A percentile compares a stretch with the other conserved stretches of the same genome.
These are phyloP conservation scores for Myxocyprinus asiaticus DNA, from an alignment of 2,113 vertebrate species.

Conservation along the genomic window DNA sequence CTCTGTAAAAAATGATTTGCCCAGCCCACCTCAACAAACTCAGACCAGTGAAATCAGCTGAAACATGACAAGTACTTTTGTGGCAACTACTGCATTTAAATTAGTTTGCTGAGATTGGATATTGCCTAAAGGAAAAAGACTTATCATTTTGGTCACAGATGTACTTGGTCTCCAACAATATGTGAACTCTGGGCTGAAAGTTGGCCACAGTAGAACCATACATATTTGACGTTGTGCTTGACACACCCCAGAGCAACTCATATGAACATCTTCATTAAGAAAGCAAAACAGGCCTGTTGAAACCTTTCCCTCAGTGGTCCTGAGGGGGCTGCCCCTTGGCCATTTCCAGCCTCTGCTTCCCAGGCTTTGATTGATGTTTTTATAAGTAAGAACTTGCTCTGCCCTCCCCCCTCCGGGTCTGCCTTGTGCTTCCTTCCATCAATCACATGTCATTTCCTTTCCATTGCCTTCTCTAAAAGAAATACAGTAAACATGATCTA, in stretches of 20 bases:
- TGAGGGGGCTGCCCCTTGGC: constrained; percentile 56
- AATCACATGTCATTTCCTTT: constrained; percentile 79
- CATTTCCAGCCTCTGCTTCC: constrained; percentile 48
- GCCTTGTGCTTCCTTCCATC: constrained; percentile 74
- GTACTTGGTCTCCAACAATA: background rate
- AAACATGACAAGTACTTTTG: no score
- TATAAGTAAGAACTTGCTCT: constrained; percentile 80
- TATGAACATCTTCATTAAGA: constrained; percentile 64
- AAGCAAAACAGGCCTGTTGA: background rate
- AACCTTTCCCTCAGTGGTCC: constrained; percentile 9
- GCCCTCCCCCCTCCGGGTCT: constrained; percentile 60
- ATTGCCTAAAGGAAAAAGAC: background rate
- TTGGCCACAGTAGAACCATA: background rate
- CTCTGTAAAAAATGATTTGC: no score
- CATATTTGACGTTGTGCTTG: background rate
- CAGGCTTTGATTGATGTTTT: constrained; percentile 76
- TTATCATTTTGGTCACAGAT: background rate
- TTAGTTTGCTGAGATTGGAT: no score
- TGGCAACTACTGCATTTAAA: no score
- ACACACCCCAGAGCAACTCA: background rate
- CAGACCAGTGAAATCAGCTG: no score
- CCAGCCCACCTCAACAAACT: no score
- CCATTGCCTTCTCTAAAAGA: constrained; percentile 68
- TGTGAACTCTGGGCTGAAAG: background rate
- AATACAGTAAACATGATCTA: constrained; percentile 81